Evolutionary conservation across 2,113 vertebrate species (phyloP), one percentile per base, ranked within the genome.

Genomic region (Cheilinus undulatus): DNA sequence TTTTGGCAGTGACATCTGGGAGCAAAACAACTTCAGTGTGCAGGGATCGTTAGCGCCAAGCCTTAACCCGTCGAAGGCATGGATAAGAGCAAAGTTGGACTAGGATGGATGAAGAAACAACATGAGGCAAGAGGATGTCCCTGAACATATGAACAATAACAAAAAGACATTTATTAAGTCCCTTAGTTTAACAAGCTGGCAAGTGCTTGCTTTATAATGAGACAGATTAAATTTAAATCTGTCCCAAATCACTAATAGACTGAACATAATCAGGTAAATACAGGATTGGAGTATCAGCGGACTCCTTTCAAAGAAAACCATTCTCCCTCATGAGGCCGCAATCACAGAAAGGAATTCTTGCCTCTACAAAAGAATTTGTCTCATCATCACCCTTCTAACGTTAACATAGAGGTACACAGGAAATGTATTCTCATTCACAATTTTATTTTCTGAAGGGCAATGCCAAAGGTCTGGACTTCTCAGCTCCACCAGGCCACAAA

Each of bases 1-100:
- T 69, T 85, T 86, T 80, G 59, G 48, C 53, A 71, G 57, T 64
- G 62, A 63, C 58, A 73, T 59, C 56, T 69, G 36, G 48, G 43
- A 58, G 42, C 34, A 57, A 69, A 76, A 78, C 54, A 80, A 56
- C 23, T 30, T 46, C 28, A 7, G 22, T 67, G 26, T 73, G 38
- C 34, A 64, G 19, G 52, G 36, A 84, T 73, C 46, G 56, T 77
- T 72, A 73, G 20, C 48, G 40, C 50, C 24, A 20, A 68, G 27
- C 26, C 20, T 17, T 67, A 32, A 50, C 7, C 14, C 59, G 72
- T 14, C 34, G 27, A 13, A 59, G 63, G 27, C 20, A 66, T 57
- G 60, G 43, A 49, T 73, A 49, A n/a, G n/a, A 15, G 51, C n/a
- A n/a, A n/a, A n/a, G n/a, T n/a, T n/a, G n/a, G n/a, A 53, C 60